phyloP scores from a whole-genome alignment of 92 coral and sea anemone genomes.

The Palythoa grandiflora region DNA sequence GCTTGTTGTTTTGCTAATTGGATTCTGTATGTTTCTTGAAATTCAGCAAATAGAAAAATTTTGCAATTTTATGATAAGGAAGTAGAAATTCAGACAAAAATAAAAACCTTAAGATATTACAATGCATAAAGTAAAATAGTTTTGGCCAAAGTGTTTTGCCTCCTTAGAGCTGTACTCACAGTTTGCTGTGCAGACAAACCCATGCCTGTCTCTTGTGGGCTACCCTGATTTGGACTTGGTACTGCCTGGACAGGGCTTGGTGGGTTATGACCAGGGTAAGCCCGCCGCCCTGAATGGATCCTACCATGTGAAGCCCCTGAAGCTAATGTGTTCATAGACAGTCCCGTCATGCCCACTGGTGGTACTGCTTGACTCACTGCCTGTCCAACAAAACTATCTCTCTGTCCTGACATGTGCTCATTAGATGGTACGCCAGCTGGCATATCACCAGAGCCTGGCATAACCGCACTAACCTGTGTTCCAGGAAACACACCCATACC shows the following conservation, averaged over 20 bases:
- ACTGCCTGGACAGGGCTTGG: conserved; percentile 61
- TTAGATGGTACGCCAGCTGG: conserved; percentile 34
- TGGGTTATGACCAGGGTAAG: conserved; percentile 71
- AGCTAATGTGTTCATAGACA: not conserved
- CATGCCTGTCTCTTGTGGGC: conserved; percentile 55
- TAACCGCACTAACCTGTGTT: conserved; percentile 79
- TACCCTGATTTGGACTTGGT: conserved; percentile 39
- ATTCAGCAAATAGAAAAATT: too few relatives aligned
- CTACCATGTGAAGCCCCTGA: conserved; percentile 66
- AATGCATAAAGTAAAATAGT: not conserved
- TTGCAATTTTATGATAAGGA: not conserved
- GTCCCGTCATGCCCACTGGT: conserved; percentile 59
- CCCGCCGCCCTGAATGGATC: conserved; percentile 69
- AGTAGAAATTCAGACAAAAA: not conserved
- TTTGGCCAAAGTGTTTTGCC: conserved; percentile 6
- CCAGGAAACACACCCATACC: conserved; percentile 70
- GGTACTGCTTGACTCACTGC: conserved; percentile 52
- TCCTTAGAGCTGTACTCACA: conserved; percentile 64
- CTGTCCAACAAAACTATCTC: conserved; percentile 65
- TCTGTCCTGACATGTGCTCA: conserved; percentile 37
- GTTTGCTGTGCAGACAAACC: conserved; percentile 49
- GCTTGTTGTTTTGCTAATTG: too few relatives aligned
- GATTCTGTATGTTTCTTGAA: too few relatives aligned
- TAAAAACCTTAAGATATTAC: not conserved
- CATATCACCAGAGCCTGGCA: conserved; percentile 50